These are phyloP conservation scores for Agonopterix subpropinquella DNA, from an alignment of 2,888 invertebrate species.

Conservation along the genomic window DNA sequence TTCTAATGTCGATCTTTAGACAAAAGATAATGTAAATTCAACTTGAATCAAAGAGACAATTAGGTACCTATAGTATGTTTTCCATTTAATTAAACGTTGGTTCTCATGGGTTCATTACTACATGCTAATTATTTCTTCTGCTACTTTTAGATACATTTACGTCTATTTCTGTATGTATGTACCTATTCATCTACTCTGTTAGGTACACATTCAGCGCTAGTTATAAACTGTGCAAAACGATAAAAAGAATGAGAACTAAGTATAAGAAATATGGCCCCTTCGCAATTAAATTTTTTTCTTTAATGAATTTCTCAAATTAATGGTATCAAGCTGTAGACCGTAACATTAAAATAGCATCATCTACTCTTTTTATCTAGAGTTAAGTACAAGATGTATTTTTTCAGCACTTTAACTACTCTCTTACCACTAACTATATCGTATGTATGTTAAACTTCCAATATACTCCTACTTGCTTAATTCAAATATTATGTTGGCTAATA, in stretches of 20 bases:
- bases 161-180: conserved; percentile 9
- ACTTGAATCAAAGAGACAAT: too few relatives aligned
- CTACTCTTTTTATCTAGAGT: conserved; percentile 36
- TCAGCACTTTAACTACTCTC: conserved; percentile 43
- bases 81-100: not conserved
- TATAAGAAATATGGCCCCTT: conserved; percentile 48
- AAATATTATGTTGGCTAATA: conserved; percentile 62
- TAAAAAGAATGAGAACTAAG: too few relatives aligned
- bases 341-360: conserved; percentile 24
- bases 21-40: too few relatives aligned
- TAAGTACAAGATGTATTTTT: conserved; percentile 50
- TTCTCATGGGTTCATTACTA: too few relatives aligned
- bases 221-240: too few relatives aligned
- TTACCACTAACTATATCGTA: conserved; percentile 36
- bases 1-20: too few relatives aligned
- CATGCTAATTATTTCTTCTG: too few relatives aligned
- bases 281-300: conserved; percentile 39
- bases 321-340: conserved; percentile 42
- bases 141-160: not conserved
- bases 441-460: conserved; percentile 41
- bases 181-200: not conserved
- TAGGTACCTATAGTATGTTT: not conserved
- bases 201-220: too few relatives aligned
- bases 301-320: conserved; percentile 38
- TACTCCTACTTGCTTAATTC: conserved; percentile 55